A percentile compares a stretch with the other conserved stretches of the same genome.
phyloP scores from a whole-genome alignment of 2,113 vertebrate species.

The Eptatretus burgeri region DNA sequence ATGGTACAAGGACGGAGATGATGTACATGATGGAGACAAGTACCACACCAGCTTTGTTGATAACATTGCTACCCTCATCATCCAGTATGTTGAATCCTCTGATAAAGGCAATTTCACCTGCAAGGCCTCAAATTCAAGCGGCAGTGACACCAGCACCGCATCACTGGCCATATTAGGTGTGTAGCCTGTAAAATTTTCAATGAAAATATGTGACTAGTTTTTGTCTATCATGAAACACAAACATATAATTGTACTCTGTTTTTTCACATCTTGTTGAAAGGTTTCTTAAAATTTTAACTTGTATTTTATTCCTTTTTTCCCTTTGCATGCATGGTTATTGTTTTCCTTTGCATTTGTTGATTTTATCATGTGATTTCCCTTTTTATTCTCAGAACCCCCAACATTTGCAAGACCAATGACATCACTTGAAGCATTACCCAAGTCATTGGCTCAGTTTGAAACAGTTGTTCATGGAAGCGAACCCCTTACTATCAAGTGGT shows the following conservation, averaged over 20 bases:
- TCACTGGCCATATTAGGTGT: not conserved
- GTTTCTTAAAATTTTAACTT: no score
- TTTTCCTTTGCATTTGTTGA: no score
- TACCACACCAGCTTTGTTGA: slow-evolving; percentile 10
- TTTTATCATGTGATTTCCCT: not conserved
- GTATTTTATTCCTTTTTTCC: no score
- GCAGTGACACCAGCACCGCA: not conserved
- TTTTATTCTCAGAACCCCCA: not conserved
- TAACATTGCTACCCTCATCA: not conserved
- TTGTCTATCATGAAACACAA: not conserved
- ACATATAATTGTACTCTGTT: not conserved
- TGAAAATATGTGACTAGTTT: not conserved
- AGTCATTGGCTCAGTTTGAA: not conserved
- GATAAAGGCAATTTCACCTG: not conserved
- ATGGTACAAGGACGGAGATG: slow-evolving; percentile 70
- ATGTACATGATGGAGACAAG: slow-evolving; percentile 30
- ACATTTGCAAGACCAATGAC: not conserved
- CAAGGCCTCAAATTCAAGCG: not conserved
- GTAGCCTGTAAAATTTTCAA: not conserved
- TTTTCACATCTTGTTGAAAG: not conserved
- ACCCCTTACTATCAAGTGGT: slow-evolving; percentile 1
- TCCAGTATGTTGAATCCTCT: not conserved
- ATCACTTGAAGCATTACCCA: not conserved
- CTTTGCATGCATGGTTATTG: no score
- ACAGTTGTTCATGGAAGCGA: not conserved